Conservation (phyloP, 2,113 vertebrate genomes). For the Elephantulus edwardii region DNA sequence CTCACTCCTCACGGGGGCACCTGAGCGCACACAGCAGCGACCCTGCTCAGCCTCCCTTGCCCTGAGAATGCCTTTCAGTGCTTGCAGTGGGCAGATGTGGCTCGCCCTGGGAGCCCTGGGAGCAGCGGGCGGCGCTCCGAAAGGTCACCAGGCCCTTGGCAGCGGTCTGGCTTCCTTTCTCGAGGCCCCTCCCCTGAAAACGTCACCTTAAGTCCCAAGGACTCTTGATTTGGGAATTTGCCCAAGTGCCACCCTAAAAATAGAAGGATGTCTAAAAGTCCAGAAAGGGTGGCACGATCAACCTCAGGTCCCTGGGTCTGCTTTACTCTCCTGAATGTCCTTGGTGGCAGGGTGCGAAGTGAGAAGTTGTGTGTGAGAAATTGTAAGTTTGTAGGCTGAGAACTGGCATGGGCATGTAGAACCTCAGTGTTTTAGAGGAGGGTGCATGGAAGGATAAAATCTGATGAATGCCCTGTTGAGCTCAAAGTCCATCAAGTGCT, state of each 20-base stretch:
- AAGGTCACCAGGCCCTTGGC: not conserved
- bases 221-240: not conserved
- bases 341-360: not conserved
- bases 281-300: accelerated
- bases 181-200: not conserved
- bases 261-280: not conserved
- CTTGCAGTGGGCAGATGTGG: too few relatives aligned
- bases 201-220: not conserved
- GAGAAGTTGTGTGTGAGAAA: not conserved
- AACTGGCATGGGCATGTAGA: not conserved
- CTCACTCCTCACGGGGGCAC: not conserved
- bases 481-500: not conserved
- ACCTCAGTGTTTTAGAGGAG: not conserved
- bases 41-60: too few relatives aligned
- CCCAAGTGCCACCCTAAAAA: not conserved
- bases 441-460: not conserved
- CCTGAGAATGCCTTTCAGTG: too few relatives aligned
- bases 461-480: not conserved
- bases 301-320: not conserved
- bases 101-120: too few relatives aligned
- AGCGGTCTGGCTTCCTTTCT: not conserved
- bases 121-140: not conserved
- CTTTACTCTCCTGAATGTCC: not conserved
- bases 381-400: not conserved
- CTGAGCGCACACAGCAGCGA: too few relatives aligned